Base-by-base conservation (phyloP, 2,113 vertebrate species). In the Oreochromis tanganicae region DNA sequence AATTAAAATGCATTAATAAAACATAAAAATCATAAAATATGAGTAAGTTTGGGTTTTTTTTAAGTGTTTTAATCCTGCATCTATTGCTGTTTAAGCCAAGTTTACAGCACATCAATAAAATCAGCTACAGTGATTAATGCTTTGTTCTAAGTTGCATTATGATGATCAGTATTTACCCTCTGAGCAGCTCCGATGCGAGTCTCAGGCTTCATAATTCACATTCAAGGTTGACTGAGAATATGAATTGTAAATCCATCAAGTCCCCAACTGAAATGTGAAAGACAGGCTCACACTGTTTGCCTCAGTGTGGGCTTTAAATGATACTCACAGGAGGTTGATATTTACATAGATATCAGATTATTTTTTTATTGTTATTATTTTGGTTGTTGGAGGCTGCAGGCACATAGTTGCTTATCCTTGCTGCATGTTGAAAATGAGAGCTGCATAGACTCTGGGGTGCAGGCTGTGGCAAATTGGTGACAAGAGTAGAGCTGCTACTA, bases 191-290 rank as follows among this genome's bases (percentile, higher is more conserved):
- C n/a, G 9, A 12, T 34, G 63, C 38, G 50, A 85, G 27, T 43
- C 32, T 79, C 71, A 24, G 5, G 57, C 71, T 82, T 91, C 86
- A 93, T 92, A 84, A 91, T 78, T 90, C 86, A 89, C 85, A 83
- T 71, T 85, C 91, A 88, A 91, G 88, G 89, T 82, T 94, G 92
- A 85, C 84, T 85, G 88, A 80, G 59, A 80, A 73, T 68, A 82
- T 80, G 32, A 91, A 88, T 87, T 89, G 27, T 82, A 92, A 90
- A 91, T 89, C 61, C 73, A 80, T 93, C 71, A 89, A 85, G 80
- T 84, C 71, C 56, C 75, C 46, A 78, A 54, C 16, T 71, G 32
- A 75, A 82, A 79, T 63, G 11, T n/a, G 78, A 29, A 24, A 55
- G 79, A 66, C 43, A 17, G 46, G 41, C 54, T 0, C 57, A 24